Percentiles rank a stretch among this genome's conserved stretches.
phyloP scores from a whole-genome alignment of 2,797 vertebrate genomes.

The Crenichthys baileyi region DNA sequence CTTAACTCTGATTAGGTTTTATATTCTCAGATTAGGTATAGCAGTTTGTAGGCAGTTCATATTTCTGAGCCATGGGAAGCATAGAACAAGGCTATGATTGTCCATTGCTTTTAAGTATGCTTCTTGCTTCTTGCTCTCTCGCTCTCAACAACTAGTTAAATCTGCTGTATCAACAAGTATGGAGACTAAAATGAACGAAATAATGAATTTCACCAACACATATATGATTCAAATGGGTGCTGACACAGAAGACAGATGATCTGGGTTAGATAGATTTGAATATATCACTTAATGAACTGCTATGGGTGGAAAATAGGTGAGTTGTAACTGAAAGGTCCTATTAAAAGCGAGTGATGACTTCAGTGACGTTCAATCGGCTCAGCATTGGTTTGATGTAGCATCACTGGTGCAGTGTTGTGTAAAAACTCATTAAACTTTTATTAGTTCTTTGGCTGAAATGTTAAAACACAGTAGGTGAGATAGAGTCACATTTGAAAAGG shows the following conservation, averaged over 20 bases:
- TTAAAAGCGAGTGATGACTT: slow-evolving; percentile 37
- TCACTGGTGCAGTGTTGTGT: slow-evolving; percentile 19
- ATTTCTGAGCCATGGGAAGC: slow-evolving; percentile 1
- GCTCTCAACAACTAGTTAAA: background rate
- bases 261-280: slow-evolving; percentile 1
- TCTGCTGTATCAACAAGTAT: background rate
- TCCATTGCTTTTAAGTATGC: background rate
- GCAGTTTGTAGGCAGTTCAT: background rate
- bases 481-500: background rate
- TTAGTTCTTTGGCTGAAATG: slow-evolving; percentile 8
- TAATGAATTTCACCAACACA: background rate
- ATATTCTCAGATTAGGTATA: background rate
- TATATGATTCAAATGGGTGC: background rate
- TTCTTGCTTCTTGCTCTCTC: background rate
- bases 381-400: slow-evolving; percentile 38
- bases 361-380: slow-evolving; percentile 28
- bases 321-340: slow-evolving; percentile 20
- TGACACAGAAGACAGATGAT: background rate
- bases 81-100: background rate
- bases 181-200: background rate
- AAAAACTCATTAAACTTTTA: slow-evolving; percentile 13
- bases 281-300: slow-evolving; percentile 8
- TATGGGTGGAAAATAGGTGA: slow-evolving; percentile 17
- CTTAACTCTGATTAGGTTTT: background rate
- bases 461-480: background rate